Evolutionary conservation across 30 jellyfish, hydroid and myxozoan genomes (phyloP).

Genomic region (Hydra vulgaris): DNA sequence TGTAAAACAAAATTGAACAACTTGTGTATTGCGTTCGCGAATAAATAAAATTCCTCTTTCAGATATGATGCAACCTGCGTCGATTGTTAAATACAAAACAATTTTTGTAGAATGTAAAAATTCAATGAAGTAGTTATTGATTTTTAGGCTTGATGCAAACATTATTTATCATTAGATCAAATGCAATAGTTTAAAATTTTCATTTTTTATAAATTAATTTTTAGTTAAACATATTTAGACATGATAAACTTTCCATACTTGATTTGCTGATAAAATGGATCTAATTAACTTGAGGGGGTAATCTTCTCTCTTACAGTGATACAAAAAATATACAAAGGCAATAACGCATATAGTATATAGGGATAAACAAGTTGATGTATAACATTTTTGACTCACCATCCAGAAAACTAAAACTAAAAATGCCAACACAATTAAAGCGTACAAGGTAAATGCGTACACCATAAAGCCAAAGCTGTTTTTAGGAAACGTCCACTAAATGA

Average conservation of each 20-base stretch:
- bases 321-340: constrained; percentile 66
- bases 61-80: no score
- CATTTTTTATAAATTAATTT: not conserved
- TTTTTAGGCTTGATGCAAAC: no score
- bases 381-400: constrained; percentile 89
- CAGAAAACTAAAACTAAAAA: constrained; percentile 70
- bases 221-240: constrained; percentile 3
- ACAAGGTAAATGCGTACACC: constrained; percentile 46
- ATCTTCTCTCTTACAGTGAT: constrained; percentile 86
- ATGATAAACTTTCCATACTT: constrained; percentile 56
- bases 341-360: constrained; percentile 64
- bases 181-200: no score
- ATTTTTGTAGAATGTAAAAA: no score
- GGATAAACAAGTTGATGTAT: constrained; percentile 68
- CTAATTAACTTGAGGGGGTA: constrained; percentile 61
- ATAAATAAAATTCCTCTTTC: no score
- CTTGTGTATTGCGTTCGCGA: no score
- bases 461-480: constrained; percentile 55
- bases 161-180: no score
- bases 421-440: constrained; percentile 60
- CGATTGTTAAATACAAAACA: no score
- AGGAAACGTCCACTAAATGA: constrained; percentile 76
- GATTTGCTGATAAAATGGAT: constrained; percentile 63
- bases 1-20: no score
- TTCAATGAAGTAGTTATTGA: no score